Evolutionary conservation across 1,140 invertebrate species (phyloP).

Genomic region (Lanistes nyassanus): DNA sequence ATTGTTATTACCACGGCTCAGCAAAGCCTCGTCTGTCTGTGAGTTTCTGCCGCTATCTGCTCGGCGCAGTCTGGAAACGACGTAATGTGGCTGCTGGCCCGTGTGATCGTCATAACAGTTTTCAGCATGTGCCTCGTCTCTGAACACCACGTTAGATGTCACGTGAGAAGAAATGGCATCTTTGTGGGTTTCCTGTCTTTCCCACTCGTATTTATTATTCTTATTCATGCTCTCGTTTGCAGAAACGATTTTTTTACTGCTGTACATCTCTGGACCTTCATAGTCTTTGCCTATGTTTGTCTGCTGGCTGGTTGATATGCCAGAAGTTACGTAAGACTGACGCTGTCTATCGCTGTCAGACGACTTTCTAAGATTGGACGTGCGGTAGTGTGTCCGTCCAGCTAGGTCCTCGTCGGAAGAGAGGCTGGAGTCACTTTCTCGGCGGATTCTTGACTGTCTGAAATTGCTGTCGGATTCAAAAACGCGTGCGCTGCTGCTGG

Average conservation of each 20-base stretch:
- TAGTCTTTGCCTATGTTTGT: too few species aligned
- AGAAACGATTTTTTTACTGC: too few species aligned
- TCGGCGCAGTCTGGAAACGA: background rate
- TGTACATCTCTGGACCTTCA: too few species aligned
- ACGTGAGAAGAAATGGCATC: too few species aligned
- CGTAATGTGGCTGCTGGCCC: background rate
- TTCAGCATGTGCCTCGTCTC: too few species aligned
- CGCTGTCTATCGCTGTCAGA: background rate
- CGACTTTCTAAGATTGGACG: background rate
- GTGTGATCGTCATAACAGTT: too few species aligned
- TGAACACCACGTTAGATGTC: too few species aligned
- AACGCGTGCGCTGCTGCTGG: background rate
- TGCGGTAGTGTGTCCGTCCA: background rate
- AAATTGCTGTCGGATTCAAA: background rate
- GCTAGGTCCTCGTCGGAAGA: slow-evolving; percentile 12
- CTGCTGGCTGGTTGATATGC: background rate
- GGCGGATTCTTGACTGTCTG: background rate
- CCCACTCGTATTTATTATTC: too few species aligned
- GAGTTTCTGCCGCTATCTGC: background rate
- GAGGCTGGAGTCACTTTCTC: slow-evolving; percentile 16
- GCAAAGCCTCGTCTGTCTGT: background rate
- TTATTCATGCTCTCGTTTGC: too few species aligned
- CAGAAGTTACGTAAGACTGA: background rate
- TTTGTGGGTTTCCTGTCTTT: too few species aligned
- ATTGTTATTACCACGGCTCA: too few species aligned